Base-by-base conservation (phyloP, 2,113 vertebrate species). In the Semicossyphus pulcher region DNA sequence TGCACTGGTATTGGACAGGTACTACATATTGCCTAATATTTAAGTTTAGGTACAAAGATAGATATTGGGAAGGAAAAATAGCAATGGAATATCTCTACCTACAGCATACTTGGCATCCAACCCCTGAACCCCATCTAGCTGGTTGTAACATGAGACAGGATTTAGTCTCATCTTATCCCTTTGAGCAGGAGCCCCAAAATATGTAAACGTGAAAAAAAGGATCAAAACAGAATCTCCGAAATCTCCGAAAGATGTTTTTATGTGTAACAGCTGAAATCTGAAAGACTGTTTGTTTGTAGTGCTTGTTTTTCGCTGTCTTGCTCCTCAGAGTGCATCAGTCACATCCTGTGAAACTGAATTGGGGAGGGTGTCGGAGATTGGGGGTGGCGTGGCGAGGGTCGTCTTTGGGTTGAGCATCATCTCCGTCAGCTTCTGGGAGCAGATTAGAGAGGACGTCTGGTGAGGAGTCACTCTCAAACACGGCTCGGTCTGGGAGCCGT, bases 371-470 rank as follows among this genome's bases (percentile, higher is more conserved):
- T 48, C 15, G n/a, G 23, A n/a, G 14, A 18, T 8, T 42, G 29
- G 11, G 53, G 10, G 10, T 7, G n/a, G 53, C 11, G 52, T 9
- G 67, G 51, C 31, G 5, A 34, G 56, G 69, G 37, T 57, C 10
- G 10, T 71, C 49, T 56, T 49, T 64, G 80, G 37, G 68, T 39
- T 57, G 62, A 87, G 60, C 48, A 16, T 76, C 4, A 16, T 52
- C 7, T 65, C 47, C 0, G 28, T 87, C 79, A 73, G 67, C 44
- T 65, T 80, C 68, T 77, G 37, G 31, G 20, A 45, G 68, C 53
- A 85, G 69, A 88, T 85, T 67, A 74, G 49, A 83, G 60, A 45
- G 49, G 74, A 82, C 48, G 34, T 62, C 44, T 82, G 66, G 52
- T 69, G 76, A 70, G 44, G 69, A 81, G 62, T 71, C 64, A 29